A percentile compares a stretch with the other conserved stretches of the same genome.
These are phyloP conservation scores for Heliconius hermathena DNA, from an alignment of 1,140 invertebrate genomes.

Conservation along the genomic window DNA sequence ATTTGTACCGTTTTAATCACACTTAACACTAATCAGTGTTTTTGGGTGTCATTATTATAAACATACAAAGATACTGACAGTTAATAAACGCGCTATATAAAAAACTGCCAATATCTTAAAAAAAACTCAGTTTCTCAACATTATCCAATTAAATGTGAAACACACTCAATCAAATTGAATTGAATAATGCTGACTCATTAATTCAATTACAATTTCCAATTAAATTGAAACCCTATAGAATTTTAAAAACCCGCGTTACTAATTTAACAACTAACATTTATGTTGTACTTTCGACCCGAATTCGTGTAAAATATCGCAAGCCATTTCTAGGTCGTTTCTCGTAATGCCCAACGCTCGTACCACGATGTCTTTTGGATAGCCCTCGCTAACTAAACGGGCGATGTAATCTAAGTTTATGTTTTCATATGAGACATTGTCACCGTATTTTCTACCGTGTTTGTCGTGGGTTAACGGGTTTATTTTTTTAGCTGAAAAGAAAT, in stretches of 20 bases:
- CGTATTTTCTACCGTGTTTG: conserved; percentile 75
- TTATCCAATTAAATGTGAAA: too few relatives aligned
- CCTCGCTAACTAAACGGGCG: conserved; percentile 91
- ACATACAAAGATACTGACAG: background rate
- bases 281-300: conserved; percentile 84
- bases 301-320: conserved; percentile 96
- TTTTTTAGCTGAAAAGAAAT: conserved; percentile 69
- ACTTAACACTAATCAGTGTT: background rate
- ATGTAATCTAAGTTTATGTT: conserved; percentile 96
- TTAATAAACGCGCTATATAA: background rate
- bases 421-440: conserved; percentile 85
- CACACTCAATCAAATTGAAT: background rate
- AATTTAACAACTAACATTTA: conserved; percentile 46
- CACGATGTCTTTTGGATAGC: conserved; percentile 94
- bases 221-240: background rate
- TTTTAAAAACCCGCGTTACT: conserved; percentile 18
- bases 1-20: background rate
- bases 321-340: conserved; percentile 96
- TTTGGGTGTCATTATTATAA: background rate
- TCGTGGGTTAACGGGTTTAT: conserved; percentile 80
- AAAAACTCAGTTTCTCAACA: too few relatives aligned
- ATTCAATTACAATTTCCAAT: conserved; percentile 6
- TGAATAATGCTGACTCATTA: background rate
- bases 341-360: conserved; percentile 95
- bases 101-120: background rate